Evolutionary conservation across 2,113 vertebrate species (phyloP).

Genomic region (Tetrax tetrax): DNA sequence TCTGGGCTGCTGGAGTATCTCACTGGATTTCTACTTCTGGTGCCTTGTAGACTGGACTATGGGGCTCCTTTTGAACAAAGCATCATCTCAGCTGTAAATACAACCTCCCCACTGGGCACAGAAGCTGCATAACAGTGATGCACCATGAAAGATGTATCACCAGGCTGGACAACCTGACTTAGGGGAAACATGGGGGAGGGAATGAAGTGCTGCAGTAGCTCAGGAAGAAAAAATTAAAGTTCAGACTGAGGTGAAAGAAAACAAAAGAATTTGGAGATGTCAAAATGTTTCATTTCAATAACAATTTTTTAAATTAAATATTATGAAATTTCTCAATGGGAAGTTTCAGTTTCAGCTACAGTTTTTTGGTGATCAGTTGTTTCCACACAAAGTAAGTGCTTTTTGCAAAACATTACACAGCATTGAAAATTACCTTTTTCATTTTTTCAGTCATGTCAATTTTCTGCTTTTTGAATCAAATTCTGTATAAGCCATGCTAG

Average conservation of each 20-base stretch:
- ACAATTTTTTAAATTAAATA: neutral
- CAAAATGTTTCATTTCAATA: neutral
- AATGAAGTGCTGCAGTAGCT: neutral
- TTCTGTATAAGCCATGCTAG: neutral
- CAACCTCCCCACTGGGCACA: neutral
- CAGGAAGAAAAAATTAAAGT: neutral
- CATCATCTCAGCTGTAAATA: neutral
- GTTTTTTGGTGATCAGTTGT: neutral
- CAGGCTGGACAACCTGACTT: neutral
- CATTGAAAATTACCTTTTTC: neutral
- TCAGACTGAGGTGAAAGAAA: neutral
- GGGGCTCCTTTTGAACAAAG: neutral
- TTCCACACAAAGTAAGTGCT: neutral
- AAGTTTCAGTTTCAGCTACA: neutral
- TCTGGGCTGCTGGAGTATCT: neutral
- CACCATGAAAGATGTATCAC: neutral
- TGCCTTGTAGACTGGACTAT: neutral
- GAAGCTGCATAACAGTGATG: neutral
- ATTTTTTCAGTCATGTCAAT: neutral
- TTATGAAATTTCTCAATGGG: neutral
- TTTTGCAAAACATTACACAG: neutral
- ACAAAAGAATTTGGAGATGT: neutral
- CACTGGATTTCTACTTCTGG: neutral
- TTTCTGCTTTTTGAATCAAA: neutral
- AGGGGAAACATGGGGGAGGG: neutral